These are phyloP conservation scores for Channa argus DNA, from an alignment of 2,113 vertebrate genomes.

Conservation along the genomic window DNA sequence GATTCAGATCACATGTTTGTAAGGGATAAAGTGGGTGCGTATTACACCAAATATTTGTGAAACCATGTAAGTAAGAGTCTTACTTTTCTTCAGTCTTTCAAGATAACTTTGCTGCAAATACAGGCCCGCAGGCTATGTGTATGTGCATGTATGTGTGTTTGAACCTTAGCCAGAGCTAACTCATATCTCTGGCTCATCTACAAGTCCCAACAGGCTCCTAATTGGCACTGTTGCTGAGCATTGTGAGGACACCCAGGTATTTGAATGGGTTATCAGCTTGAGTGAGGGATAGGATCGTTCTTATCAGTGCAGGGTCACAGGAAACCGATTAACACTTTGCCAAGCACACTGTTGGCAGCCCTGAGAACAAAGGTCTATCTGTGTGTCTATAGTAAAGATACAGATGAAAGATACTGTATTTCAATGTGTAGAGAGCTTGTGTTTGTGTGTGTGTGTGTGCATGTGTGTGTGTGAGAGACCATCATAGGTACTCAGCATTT, in stretches of 20 bases:
- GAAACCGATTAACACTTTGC: constrained; percentile 71
- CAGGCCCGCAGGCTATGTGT: constrained; percentile 46
- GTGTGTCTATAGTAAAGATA: constrained; percentile 62
- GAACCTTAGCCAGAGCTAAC: constrained; percentile 66
- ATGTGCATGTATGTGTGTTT: constrained; percentile 43
- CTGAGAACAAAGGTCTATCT: constrained; percentile 70
- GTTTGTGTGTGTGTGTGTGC: constrained; percentile 4
- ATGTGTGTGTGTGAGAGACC: no score
- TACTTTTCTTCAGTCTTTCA: constrained; percentile 36
- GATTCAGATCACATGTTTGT: constrained; percentile 38
- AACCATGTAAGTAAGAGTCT: constrained; percentile 45
- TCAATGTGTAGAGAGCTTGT: constrained; percentile 34
- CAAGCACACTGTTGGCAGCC: constrained; percentile 51
- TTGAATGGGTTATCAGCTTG: constrained; percentile 72
- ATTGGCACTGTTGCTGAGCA: constrained; percentile 73
- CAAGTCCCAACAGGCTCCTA: constrained; percentile 74
- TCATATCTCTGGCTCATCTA: constrained; percentile 78
- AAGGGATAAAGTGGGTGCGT: constrained; percentile 23
- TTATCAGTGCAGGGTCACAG: constrained; percentile 74
- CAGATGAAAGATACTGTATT: constrained; percentile 59
- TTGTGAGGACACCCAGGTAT: constrained; percentile 72
- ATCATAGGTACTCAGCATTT: constrained; percentile 14
- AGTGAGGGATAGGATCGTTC: constrained; percentile 69
- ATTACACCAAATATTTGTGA: constrained; percentile 40
- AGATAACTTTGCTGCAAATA: constrained; percentile 53